phyloP scores from a whole-genome alignment of 2,888 invertebrate species.

The Sinotaia quadrata region DNA sequence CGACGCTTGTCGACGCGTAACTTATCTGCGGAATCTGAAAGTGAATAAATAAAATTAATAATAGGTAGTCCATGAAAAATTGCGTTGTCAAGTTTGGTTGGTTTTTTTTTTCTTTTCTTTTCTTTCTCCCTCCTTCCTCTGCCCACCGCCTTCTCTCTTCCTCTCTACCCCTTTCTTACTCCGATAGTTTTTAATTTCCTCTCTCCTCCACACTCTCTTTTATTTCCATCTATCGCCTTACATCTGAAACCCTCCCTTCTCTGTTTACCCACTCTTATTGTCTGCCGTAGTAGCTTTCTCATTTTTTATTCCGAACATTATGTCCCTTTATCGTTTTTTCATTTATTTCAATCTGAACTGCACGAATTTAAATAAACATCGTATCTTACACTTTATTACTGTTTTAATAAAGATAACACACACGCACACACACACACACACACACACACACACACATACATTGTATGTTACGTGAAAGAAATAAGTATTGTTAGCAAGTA shows the following conservation, averaged over 20 bases:
- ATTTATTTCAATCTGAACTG: too few relatives aligned
- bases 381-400: too few relatives aligned
- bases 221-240: neutral
- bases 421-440: too few relatives aligned
- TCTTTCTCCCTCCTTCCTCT: neutral
- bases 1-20: conserved; percentile 82
- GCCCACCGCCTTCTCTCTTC: neutral
- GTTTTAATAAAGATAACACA: too few relatives aligned
- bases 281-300: neutral
- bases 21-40: conserved; percentile 81
- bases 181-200: neutral
- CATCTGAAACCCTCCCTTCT: neutral
- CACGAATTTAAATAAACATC: too few relatives aligned
- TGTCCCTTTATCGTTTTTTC: too few relatives aligned
- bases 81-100: neutral
- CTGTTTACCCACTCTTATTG: neutral
- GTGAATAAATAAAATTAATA: neutral
- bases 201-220: neutral
- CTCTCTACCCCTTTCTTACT: neutral
- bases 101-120: neutral
- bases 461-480: too few relatives aligned
- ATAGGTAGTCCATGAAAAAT: neutral
- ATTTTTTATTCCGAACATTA: too few relatives aligned
- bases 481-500: too few relatives aligned
- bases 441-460: too few relatives aligned